Base-by-base conservation (phyloP, 2,888 invertebrate genomes). In the Parnassius apollo region DNA sequence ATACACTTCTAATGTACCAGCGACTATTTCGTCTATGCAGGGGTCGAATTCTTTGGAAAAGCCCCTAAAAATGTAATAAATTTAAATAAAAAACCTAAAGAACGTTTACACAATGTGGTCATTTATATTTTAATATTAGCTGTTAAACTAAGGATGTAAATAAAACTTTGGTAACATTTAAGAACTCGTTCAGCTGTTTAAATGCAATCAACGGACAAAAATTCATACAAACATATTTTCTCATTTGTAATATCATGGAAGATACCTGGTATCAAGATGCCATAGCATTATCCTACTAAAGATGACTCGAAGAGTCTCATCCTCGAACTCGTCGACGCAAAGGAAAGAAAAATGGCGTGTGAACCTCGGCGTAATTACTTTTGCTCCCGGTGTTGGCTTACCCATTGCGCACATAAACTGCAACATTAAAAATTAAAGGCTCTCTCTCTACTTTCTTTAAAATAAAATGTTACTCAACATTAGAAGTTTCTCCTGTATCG, bases 41-140 rank as follows among this genome's bases (percentile, higher is more conserved):
- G 97, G 96, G 88, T 98, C 97, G 82, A 98, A 98, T 65, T 98
- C 98, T 83, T 97, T 97, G 11, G 97, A 95, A 86, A 98, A 99
- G 8, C 98, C 98, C 80, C 97, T 96, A 35, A 25, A 58, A 57
- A 55, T 50, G 48, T 52, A 11, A 18, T 50, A 48, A 51, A 11
- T 54, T 4, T n/a, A 8, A n/a, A 8, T 13, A 49, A 49, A 13
- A 49, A 12, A 9, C 7, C 4, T 35, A 35, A 35, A 2, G 7
- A 18, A 18, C 18, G 18, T 18, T 18, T 1, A 18, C 18, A 18
- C 18, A 1, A 18, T 18, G 18, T 18, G 18, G 18, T 18, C 18
- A 18, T 18, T 18, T 18, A 18, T 18, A 18, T 18, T 1, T 18
- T 18, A 18, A 18, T 18, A 18, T 18, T 18, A 18, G 18, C 18